These are phyloP conservation scores for Pocillopora meandrina DNA, from an alignment of 92 coral and sea anemone species.

Conservation along the genomic window DNA sequence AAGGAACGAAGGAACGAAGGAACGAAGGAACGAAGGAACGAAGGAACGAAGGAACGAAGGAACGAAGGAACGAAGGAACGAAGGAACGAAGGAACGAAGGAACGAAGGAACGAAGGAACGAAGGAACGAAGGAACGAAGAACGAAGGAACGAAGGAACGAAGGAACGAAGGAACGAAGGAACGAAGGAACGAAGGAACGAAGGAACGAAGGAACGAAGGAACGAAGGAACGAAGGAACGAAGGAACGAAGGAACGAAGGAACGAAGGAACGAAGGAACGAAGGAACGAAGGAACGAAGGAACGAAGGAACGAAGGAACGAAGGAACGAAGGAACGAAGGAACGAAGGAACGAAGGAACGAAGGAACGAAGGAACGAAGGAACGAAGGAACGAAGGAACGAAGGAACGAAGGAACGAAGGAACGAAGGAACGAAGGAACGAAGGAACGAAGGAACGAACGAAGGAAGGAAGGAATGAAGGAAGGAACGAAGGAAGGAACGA, in stretches of 20 bases:
- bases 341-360: conserved; percentile 14
- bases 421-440: not conserved
- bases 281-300: no score
- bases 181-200: not conserved
- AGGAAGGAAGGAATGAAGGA: not conserved
- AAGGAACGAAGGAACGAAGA: not conserved
- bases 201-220: not conserved
- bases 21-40: no score
- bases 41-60: no score
- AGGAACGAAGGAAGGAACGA: conserved; percentile 10
- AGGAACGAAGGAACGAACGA: not conserved
- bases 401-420: conserved; percentile 6
- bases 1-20: no score
- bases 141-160: not conserved
- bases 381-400: not conserved
- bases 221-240: not conserved
- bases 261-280: no score
- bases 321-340: no score
- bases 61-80: no score
- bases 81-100: not conserved
- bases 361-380: conserved; percentile 3
- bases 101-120: not conserved
- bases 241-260: not conserved
- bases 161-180: not conserved
- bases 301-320: no score